Evolutionary conservation across 1,140 invertebrate species (phyloP), one percentile per base, ranked within the genome.

Genomic region (Hetaerina americana): DNA sequence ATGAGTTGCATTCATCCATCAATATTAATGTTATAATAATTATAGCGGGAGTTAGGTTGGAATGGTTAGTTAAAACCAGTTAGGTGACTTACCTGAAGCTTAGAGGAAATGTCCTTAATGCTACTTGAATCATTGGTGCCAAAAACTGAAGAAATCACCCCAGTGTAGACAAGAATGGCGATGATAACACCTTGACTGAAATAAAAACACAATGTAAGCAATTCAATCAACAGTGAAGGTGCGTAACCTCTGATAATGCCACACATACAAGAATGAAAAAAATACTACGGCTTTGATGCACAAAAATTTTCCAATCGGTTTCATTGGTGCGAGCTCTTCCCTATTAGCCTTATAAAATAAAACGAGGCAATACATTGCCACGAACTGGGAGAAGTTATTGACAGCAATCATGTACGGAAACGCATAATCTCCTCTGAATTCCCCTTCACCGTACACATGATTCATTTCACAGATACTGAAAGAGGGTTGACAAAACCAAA

Each of bases 261-360:
- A 27, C 71, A 90, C 93, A 91, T 88, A 97, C 95, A 97, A 97
- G 83, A 98, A 98, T 71, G 95, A 97, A 78, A 97, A 95, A 83
- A 98, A 98, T 15, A 98, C 94, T 71, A 98, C 96, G 77, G 94
- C 92, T 85, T 98, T 98, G 73, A 98, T 97, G 80, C 96, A 98
- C n/a, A 98, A 83, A 83, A 98, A 98, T 82, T 98, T 98, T 72
- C 92, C 91, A 75, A 98, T 86, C 6, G 96, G 95, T 78, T 91
- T 91, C 89, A 98, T 95, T 22, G 95, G 94, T 75, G 88, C 87
- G 5, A 98, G 81, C 81, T 96, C 93, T 74, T 90, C 86, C 76
- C 88, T 87, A 81, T 93, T 95, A 10, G 93, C 94, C 82, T 86
- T 88, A 79, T 98, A 98, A 80, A 98, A 98, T 70, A 98, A 82